Base-by-base conservation (phyloP, 2,888 invertebrate species). In the Pteria penguin region DNA sequence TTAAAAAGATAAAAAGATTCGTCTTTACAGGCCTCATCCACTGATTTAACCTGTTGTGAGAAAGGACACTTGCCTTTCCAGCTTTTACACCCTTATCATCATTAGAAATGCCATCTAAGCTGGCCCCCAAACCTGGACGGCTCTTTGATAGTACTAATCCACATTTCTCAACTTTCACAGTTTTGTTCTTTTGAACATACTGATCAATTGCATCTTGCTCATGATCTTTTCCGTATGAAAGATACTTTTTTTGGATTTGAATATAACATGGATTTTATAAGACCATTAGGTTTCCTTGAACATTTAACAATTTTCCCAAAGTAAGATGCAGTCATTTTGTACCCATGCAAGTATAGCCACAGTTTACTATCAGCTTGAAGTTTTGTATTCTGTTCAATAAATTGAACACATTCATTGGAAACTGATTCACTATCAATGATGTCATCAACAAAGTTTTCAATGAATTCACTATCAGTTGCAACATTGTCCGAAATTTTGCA, bases 261-360 rank as follows among this genome's bases (percentile, higher is more conserved):
- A 29, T 73, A 73, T n/a, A 73, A 60, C 65, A 66, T 66, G 27
- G 60, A 26, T 60, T 58, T 26, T 27, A 73, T 24, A 29, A 73
- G 33, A 18, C 58, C 62, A n/a, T 73, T 31, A 14, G 66, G 72
- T n/a, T 70, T n/a, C n/a, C n/a, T n/a, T n/a, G n/a, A n/a, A n/a
- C n/a, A n/a, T n/a, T n/a, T n/a, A n/a, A n/a, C n/a, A n/a, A n/a
- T n/a, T n/a, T n/a, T n/a, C n/a, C n/a, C n/a, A n/a, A n/a, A n/a
- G n/a, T n/a, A n/a, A n/a, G 74, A 74, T n/a, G 78, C 60, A 29
- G 78, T 74, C 0, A 70, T 8, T 14, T 71, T 74, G 22, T 26
- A 57, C 29, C 62, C 61, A 29, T 71, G 71, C 2, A 78, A 14
- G 31, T 71, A 54, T 24, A 71, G 60, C n/a, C n/a, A n/a, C n/a